These are phyloP conservation scores for Tenthredo livida DNA, from an alignment of 2,888 invertebrate species.

Conservation along the genomic window DNA sequence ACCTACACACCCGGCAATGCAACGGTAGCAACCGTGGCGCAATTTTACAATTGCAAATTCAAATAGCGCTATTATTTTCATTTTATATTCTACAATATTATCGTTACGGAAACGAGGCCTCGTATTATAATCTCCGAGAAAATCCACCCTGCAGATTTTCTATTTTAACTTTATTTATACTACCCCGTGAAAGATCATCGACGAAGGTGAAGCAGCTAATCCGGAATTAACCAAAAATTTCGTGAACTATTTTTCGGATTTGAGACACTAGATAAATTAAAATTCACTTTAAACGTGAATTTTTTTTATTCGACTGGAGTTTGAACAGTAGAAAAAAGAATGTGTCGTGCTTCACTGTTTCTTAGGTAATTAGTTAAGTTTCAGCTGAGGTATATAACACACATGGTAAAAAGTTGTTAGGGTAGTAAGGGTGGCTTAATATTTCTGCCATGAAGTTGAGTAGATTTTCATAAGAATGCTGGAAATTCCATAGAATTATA, in stretches of 20 bases:
- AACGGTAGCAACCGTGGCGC: conserved; percentile 3
- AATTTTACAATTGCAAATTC: conserved; percentile 41
- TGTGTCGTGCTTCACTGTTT: background rate
- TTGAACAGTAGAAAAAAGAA: conserved; percentile 5
- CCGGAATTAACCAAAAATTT: background rate
- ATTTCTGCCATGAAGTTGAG: conserved; percentile 31
- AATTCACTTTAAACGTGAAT: background rate
- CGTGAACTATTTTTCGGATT: background rate
- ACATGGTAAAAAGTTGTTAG: conserved; percentile 21
- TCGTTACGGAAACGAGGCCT: conserved; percentile 32
- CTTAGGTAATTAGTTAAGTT: conserved; percentile 28
- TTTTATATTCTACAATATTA: conserved; percentile 41
- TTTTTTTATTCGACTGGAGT: background rate
- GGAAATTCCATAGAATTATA: conserved; percentile 69
- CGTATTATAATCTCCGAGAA: background rate
- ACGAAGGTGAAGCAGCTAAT: background rate
- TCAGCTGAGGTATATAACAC: conserved; percentile 23
- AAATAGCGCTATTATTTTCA: conserved; percentile 19
- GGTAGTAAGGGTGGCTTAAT: conserved; percentile 1
- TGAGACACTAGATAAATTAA: background rate
- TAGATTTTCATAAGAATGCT: conserved; percentile 19
- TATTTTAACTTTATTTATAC: background rate
- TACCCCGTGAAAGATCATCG: background rate
- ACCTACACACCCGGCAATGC: background rate
- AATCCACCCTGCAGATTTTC: background rate